Percentiles rank a stretch among this genome's conserved stretches.
Evolutionary conservation across 2,888 invertebrate species (phyloP).

Genomic region (Macaria notata): DNA sequence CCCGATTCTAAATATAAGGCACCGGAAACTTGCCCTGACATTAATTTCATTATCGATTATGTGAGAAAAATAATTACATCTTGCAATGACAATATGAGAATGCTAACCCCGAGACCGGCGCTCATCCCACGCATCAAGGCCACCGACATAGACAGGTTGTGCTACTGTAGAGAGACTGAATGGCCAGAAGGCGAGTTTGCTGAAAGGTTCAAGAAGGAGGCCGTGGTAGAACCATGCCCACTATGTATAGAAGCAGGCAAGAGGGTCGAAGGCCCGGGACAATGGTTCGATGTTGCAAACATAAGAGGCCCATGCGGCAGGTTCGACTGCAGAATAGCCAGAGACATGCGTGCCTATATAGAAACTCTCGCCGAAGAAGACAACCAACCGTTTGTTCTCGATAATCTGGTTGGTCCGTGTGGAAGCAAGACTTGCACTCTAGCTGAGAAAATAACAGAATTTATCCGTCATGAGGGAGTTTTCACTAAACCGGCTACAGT

Average conservation of each 20-base stretch:
- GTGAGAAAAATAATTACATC: conserved; percentile 70
- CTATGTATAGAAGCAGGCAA: conserved; percentile 57
- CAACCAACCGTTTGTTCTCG: conserved; percentile 55
- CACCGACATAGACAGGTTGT: conserved; percentile 69
- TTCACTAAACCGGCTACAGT: conserved; percentile 49
- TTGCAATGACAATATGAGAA: conserved; percentile 76
- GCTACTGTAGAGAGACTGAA: conserved; percentile 65
- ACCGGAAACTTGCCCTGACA: conserved; percentile 67
- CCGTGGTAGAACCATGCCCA: conserved; percentile 60
- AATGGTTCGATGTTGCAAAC: conserved; percentile 66
- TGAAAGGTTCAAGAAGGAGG: conserved; percentile 62
- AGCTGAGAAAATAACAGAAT: conserved; percentile 64
- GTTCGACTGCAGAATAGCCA: conserved; percentile 70
- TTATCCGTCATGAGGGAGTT: conserved; percentile 62
- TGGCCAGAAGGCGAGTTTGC: conserved; percentile 67
- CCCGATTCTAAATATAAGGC: conserved; percentile 64
- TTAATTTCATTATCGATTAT: conserved; percentile 69
- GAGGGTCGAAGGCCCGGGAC: conserved; percentile 35
- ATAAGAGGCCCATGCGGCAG: conserved; percentile 73
- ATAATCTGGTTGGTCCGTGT: conserved; percentile 68
- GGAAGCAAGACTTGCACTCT: conserved; percentile 69
- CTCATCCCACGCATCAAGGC: conserved; percentile 68
- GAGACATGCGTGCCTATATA: conserved; percentile 66
- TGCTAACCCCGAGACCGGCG: conserved; percentile 69
- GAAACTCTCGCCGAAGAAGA: conserved; percentile 70